phyloP scores from a whole-genome alignment of 2,797 vertebrate species.

The Mionectes olivaceus region DNA sequence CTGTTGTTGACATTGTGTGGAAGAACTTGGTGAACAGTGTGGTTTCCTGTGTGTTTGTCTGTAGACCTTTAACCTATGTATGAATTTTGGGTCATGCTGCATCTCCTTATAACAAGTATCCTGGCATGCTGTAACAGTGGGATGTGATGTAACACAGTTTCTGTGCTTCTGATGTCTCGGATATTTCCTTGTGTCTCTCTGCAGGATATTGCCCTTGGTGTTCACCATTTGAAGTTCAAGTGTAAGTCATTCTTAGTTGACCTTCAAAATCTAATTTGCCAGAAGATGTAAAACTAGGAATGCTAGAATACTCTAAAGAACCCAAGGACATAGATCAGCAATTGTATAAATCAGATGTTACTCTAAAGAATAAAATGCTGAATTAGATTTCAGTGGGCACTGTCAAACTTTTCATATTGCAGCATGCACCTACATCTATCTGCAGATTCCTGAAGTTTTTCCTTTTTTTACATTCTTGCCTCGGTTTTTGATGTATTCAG shows the following conservation, averaged over 20 bases:
- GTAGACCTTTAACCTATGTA: constrained; percentile 38
- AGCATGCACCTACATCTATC: not conserved
- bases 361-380: not conserved
- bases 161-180: constrained; percentile 26
- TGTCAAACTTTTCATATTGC: not conserved
- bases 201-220: constrained; percentile 9
- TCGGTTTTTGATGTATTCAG: not conserved
- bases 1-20: not conserved
- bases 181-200: constrained; percentile 2
- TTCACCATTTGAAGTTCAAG: constrained; percentile 3
- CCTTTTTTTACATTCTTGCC: not conserved
- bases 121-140: not conserved
- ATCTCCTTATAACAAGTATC: not conserved
- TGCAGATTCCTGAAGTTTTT: not conserved
- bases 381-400: not conserved
- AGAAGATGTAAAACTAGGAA: not conserved
- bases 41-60: constrained; percentile 39
- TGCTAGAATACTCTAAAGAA: not conserved
- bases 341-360: not conserved
- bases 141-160: constrained; percentile 43
- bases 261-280: not conserved
- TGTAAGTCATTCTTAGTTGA: constrained; percentile 14
- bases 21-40: not conserved
- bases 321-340: not conserved
- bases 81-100: constrained; percentile 8